Evolutionary conservation across 2,113 vertebrate genomes (phyloP).

Genomic region (Muscicapa adusta): DNA sequence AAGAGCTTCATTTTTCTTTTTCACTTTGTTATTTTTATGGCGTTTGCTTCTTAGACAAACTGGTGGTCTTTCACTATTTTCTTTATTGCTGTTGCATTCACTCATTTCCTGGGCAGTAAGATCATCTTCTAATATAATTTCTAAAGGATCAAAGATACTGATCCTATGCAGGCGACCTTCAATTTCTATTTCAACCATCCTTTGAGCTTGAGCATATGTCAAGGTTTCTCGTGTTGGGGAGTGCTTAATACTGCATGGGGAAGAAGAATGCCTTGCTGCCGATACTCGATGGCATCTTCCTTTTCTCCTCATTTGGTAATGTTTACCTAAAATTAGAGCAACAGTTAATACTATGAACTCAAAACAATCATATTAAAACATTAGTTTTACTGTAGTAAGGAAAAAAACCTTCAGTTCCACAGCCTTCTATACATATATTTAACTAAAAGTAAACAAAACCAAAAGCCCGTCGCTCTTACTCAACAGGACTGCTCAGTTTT

Average conservation of each 20-base stretch:
- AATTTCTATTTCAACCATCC: slow-evolving; percentile 95
- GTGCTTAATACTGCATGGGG: slow-evolving; percentile 87
- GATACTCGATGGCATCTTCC: slow-evolving; percentile 87
- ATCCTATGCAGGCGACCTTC: slow-evolving; percentile 91
- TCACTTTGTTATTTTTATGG: slow-evolving; percentile 85
- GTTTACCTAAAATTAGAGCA: slow-evolving; percentile 68
- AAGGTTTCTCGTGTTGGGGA: slow-evolving; percentile 92
- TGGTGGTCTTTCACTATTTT: slow-evolving; percentile 87
- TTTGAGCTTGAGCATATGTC: slow-evolving; percentile 95
- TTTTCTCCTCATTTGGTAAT: slow-evolving; percentile 93
- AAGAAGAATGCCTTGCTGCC: slow-evolving; percentile 84
- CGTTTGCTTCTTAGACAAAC: slow-evolving; percentile 82
- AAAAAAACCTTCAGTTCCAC: neutral
- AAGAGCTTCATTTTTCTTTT: slow-evolving; percentile 84
- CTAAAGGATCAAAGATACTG: slow-evolving; percentile 91
- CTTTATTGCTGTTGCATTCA: slow-evolving; percentile 96
- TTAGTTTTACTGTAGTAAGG: neutral
- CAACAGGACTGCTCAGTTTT: neutral
- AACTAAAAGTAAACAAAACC: neutral
- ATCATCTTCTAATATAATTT: slow-evolving; percentile 90
- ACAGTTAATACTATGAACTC: neutral
- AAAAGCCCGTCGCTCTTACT: neutral
- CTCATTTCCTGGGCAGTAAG: slow-evolving; percentile 92
- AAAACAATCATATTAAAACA: neutral
- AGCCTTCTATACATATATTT: neutral